Evolutionary conservation across 1,140 invertebrate genomes (phyloP), one percentile per base, ranked within the genome.

Genomic region (Diachasma alloeum): DNA sequence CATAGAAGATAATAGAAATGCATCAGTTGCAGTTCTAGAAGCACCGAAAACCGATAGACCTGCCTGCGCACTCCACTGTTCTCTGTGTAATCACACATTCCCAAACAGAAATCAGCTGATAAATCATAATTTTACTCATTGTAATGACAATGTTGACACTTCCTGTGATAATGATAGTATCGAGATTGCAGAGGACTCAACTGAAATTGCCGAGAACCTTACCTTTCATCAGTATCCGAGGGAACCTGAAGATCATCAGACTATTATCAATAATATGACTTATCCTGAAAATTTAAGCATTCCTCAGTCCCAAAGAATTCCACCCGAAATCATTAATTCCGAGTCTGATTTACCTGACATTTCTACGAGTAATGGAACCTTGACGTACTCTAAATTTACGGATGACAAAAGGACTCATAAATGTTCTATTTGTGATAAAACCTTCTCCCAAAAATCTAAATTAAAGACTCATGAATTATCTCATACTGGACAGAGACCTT

Each of bases 401-500:
- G 0, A 26, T 4, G 39, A 82, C 0, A 10, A 31, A 0, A 88
- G 85, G 63, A 85, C 69, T 8, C 86, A 85, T 31, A 87, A 85
- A 31, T 92, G 91, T 79, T 81, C 87, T 1, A 68, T 85, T 19
- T 92, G 91, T 75, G 79, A 80, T 0, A 88, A 86, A 81, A 75
- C 81, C 19, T 91, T 91, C 76, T 73, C 73, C 0, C 85, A 90
- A 67, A 90, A 88, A 75, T 89, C 88, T 0, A 89, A 90, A 80
- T 81, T 91, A 6, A 73, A 85, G 46, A 81, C 80, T 44, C 90
- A 91, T 75, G 78, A 83, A 11, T 70, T 86, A 11, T 83, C 80
- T 36, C 90, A 91, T 36, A 86, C 83, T 17, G 82, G 84, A 15
- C 79, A 83, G 15, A 83, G 84, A 46, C 88, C 86, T 0, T 91